Evolutionary conservation across 2,113 vertebrate genomes (phyloP), one percentile per base, ranked within the genome.

Genomic region (Engystomops pustulosus): DNA sequence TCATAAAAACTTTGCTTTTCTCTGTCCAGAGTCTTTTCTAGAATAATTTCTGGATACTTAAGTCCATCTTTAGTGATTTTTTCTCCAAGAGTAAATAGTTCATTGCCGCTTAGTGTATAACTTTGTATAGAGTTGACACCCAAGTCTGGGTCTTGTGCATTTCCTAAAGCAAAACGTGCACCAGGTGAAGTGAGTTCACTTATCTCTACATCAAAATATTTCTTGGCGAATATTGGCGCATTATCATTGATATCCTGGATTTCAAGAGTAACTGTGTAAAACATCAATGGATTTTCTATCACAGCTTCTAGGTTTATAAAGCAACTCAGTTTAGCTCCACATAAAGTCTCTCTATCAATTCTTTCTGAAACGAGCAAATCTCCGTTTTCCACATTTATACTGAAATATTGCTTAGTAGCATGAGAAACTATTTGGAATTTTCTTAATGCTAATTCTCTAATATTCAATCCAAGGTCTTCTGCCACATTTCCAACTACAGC

Each of bases 401-500:
- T 36, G 32, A 67, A 67, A 20, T 36, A 67, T 36, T 67, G 30
- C 32, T 67, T 67, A 4, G 30, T 20, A 9, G 15, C 62, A 36
- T 67, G 17, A 67, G 62, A 36, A 67, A 67, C 15, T 3, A 67
- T 67, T 20, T 67, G 62, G 6, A 67, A 67, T 67, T 20, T 67
- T 36, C 62, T 67, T 30, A 51, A 32, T 23, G 60, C 8, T 53
- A 91, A 10, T 9, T 90, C 88, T 69, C 79, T 84, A 17, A 87
- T 9, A 85, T 67, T 80, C 20, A 91, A 72, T 8, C 88, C 89
- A 65, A 92, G 79, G 85, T 92, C 87, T 20, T 86, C 87, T 62
- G 87, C 94, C 93, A 0, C 92, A 93, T 86, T 95, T 92, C 0
- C 95, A 94, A 49, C 90, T 18, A 93, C 70, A 20, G 90, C 92